Base-by-base conservation (phyloP, 2,888 invertebrate genomes). In the Polydrusus tereticollis region DNA sequence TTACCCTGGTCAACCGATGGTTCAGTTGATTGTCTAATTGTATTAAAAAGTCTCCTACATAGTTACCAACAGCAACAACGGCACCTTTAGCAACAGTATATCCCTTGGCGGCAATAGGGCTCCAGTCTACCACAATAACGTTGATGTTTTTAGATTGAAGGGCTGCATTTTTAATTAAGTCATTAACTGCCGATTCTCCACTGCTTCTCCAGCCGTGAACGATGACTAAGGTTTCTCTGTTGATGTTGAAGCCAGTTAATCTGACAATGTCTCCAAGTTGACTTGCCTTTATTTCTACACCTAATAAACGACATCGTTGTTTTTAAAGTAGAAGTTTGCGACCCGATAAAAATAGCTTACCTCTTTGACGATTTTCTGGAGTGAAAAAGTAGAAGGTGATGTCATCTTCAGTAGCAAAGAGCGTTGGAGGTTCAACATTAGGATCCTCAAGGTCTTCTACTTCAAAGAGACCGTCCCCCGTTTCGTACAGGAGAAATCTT, bases 111-210 rank as follows among this genome's bases (percentile, higher is more conserved):
- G 78, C 78, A 16, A 78, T 75, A 14, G 60, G 62, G 23, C 78
- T 77, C 84, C 83, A 84, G 71, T 83, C 83, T 1, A 82, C 82
- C 0, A 84, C 82, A 58, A 84, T 80, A 0, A 84, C 75, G 62
- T 84, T 84, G 18, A 80, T 75, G 69, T 84, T 79, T n/a, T 76
- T 59, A 8, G 50, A 62, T 4, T 68, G 62, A 10, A 82, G 64
- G 16, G 80, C 58, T 4, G 81, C 80, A 16, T 73, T 74, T 58
- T 74, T 79, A n/a, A 83, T 74, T 0, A 75, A 26, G 8, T 66
- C 69, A 68, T 81, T 81, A 3, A 82, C 74, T 1, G 71, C 62
- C 20, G 82, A 80, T 26, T 75, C 69, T 36, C 78, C 62, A 26
- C 79, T 45, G 60, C 80, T 80, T n/a, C 74, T 76, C 82, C 81